Conservation (phyloP, 1,140 invertebrate species). For the Lordiphosa stackelbergi region DNA sequence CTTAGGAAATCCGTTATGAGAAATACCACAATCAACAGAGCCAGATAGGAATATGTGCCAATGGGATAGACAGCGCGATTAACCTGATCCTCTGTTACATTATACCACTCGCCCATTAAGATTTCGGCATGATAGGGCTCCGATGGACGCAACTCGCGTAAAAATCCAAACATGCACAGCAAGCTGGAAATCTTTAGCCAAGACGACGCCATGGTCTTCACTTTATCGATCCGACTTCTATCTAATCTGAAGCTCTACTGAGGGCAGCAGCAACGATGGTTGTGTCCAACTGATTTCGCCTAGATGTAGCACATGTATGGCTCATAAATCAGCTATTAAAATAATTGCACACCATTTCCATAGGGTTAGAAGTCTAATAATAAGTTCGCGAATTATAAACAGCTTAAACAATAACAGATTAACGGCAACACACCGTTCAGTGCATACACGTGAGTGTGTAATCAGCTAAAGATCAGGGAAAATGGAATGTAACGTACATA, state of each 20-base stretch:
- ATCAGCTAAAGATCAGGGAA: no score
- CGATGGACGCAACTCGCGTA: constrained; percentile 88
- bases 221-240: constrained; percentile 17
- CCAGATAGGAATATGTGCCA: constrained; percentile 86
- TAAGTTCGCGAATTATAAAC: constrained; percentile 6
- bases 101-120: constrained; percentile 82
- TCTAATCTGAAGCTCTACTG: constrained; percentile 36
- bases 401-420: no score
- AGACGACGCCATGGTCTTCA: constrained; percentile 54
- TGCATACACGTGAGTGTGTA: no score
- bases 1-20: constrained; percentile 87
- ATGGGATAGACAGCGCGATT: constrained; percentile 84
- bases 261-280: background rate
- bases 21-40: constrained; percentile 84
- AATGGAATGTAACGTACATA: no score
- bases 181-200: constrained; percentile 83
- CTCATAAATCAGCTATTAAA: constrained; percentile 58
- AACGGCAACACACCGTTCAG: no score
- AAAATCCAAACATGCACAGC: constrained; percentile 86
- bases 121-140: constrained; percentile 88
- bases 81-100: constrained; percentile 80
- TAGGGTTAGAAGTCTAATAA: constrained; percentile 24
- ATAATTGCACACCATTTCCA: constrained; percentile 48
- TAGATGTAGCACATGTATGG: constrained; percentile 57
- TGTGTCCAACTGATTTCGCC: constrained; percentile 77